Conservation (phyloP, 2,888 invertebrate genomes). For the Andrena flavipes region DNA sequence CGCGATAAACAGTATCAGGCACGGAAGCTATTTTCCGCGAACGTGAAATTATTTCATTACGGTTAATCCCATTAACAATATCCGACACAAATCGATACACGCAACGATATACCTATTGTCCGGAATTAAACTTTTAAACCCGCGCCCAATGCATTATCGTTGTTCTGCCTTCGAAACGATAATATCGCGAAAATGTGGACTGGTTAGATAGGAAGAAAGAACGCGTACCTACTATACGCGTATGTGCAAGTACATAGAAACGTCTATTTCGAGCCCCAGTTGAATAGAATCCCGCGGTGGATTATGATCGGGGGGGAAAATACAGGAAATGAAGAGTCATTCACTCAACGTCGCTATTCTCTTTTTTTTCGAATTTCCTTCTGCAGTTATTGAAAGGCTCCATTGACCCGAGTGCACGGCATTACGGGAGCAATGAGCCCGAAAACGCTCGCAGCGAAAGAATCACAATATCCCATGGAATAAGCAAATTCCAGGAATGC, state of each 20-base stretch:
- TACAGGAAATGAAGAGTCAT: conserved; percentile 25
- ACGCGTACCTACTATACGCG: not conserved
- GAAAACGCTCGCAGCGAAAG: not conserved
- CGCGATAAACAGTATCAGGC: conserved; percentile 8
- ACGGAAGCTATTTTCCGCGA: not conserved
- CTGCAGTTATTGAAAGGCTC: conserved; percentile 8
- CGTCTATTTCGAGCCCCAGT: conserved; percentile 8
- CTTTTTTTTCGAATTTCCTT: conserved; percentile 5
- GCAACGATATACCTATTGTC: not conserved
- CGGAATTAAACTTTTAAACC: not conserved
- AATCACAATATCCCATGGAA: not conserved
- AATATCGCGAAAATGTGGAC: not conserved
- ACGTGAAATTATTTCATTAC: not conserved
- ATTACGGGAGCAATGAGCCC: conserved; percentile 26
- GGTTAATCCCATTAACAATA: not conserved
- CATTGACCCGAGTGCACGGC: conserved; percentile 16
- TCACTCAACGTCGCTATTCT: conserved; percentile 2
- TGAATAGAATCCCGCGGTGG: conserved; percentile 45
- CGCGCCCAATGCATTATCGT: not conserved
- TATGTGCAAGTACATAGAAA: not conserved
- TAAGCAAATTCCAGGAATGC: not conserved
- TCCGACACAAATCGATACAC: not conserved
- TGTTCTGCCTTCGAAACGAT: not conserved
- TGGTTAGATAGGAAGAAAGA: not conserved
- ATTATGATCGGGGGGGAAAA: conserved; percentile 37